Conservation (phyloP, 1,140 invertebrate species). For the Polypedilum vanderplanki region DNA sequence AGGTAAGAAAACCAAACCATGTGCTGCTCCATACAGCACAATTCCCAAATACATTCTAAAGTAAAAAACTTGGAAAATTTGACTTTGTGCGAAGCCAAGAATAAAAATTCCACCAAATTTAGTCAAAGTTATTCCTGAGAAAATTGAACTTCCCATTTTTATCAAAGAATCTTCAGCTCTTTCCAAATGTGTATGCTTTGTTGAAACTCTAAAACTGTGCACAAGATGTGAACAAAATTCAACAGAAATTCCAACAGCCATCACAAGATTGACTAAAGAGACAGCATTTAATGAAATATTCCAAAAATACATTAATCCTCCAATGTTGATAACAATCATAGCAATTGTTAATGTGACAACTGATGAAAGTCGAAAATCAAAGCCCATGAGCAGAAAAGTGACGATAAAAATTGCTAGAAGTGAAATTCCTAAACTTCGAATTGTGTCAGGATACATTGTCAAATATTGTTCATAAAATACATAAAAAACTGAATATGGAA, state of each 20-base stretch:
- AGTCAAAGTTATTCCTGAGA: slow-evolving; percentile 94
- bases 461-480: slow-evolving; percentile 99
- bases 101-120: slow-evolving; percentile 95
- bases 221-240: slow-evolving; percentile 98
- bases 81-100: slow-evolving; percentile 90
- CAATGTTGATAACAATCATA: slow-evolving; percentile 89
- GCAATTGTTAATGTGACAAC: slow-evolving; percentile 86
- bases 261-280: slow-evolving; percentile 96
- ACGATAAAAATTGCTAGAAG: slow-evolving; percentile 88
- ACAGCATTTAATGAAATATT: slow-evolving; percentile 93
- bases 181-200: slow-evolving; percentile 60
- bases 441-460: slow-evolving; percentile 88
- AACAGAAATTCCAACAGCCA: slow-evolving; percentile 96
- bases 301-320: slow-evolving; percentile 97
- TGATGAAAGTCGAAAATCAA: slow-evolving; percentile 82
- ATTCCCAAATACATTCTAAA: slow-evolving; percentile 98
- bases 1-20: slow-evolving; percentile 93
- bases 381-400: slow-evolving; percentile 87
- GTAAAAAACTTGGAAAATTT: slow-evolving; percentile 96
- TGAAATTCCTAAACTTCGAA: slow-evolving; percentile 81
- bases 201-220: slow-evolving; percentile 80
- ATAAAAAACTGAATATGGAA: slow-evolving; percentile 96
- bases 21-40: slow-evolving; percentile 89
- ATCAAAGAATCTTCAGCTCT: slow-evolving; percentile 79
- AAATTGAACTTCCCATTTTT: slow-evolving; percentile 93